Evolutionary conservation across 2,113 vertebrate species (phyloP).

Genomic region (Sebastes schlegelii): DNA sequence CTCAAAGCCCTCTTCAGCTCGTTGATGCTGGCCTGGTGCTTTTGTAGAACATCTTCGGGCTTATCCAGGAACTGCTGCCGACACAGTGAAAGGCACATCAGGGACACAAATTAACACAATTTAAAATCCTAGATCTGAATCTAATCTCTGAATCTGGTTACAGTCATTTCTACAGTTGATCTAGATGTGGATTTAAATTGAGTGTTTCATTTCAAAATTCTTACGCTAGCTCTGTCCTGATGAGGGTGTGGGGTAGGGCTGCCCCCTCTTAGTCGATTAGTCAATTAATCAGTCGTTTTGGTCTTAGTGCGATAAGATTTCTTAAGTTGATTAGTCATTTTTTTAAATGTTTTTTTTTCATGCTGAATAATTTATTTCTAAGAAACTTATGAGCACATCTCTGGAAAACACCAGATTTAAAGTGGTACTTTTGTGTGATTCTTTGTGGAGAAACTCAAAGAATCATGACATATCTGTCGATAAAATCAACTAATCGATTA

Average conservation of each 20-base stretch:
- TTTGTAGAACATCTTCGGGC: conserved; percentile 95
- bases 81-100: conserved; percentile 39
- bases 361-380: too few relatives aligned
- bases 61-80: conserved; percentile 95
- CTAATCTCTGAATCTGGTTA: background rate
- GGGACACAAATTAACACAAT: background rate
- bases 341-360: too few relatives aligned
- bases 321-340: too few relatives aligned
- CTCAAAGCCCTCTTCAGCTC: conserved; percentile 97
- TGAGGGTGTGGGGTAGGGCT: background rate
- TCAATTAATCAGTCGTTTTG: too few relatives aligned
- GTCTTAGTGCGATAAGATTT: too few relatives aligned
- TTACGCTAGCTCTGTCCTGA: background rate
- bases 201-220: background rate
- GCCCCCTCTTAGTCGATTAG: too few relatives aligned
- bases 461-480: too few relatives aligned
- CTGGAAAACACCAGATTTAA: too few relatives aligned
- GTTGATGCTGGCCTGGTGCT: conserved; percentile 99
- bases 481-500: too few relatives aligned
- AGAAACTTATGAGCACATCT: too few relatives aligned
- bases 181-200: background rate
- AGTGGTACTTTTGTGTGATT: too few relatives aligned
- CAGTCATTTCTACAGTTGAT: background rate
- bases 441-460: too few relatives aligned
- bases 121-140: background rate